Evolutionary conservation across 2,113 vertebrate genomes (phyloP).

Genomic region (Diadophis punctatus): DNA sequence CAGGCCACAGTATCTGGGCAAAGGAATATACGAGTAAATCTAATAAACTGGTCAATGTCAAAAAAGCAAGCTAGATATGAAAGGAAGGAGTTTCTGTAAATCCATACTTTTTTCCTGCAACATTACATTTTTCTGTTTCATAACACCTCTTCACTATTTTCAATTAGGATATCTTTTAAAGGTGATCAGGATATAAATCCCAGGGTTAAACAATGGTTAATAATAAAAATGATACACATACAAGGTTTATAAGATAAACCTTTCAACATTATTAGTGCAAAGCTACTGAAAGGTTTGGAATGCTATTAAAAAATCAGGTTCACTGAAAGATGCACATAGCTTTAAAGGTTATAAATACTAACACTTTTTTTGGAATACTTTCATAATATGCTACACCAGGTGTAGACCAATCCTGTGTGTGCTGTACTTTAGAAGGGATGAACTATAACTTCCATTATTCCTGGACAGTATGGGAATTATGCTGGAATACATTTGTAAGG

Average conservation of each 20-base stretch:
- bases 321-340: background rate
- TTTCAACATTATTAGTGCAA: background rate
- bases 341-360: background rate
- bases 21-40: background rate
- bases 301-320: background rate
- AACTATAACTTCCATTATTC: background rate
- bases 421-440: background rate
- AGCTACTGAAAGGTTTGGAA: background rate
- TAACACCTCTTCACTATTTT: background rate
- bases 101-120: accelerated
- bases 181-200: background rate
- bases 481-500: background rate
- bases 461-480: background rate
- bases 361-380: background rate
- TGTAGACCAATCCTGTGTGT: background rate
- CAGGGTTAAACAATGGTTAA: slow-evolving; percentile 1
- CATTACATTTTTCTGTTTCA: background rate
- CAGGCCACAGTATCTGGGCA: background rate
- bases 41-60: accelerated
- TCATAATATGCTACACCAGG: background rate
- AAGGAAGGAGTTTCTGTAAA: background rate
- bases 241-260: background rate
- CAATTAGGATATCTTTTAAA: slow-evolving; percentile 5
- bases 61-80: background rate
- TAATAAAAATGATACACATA: background rate